phyloP scores from a whole-genome alignment of 2,888 invertebrate species.

The Muscina levida region DNA sequence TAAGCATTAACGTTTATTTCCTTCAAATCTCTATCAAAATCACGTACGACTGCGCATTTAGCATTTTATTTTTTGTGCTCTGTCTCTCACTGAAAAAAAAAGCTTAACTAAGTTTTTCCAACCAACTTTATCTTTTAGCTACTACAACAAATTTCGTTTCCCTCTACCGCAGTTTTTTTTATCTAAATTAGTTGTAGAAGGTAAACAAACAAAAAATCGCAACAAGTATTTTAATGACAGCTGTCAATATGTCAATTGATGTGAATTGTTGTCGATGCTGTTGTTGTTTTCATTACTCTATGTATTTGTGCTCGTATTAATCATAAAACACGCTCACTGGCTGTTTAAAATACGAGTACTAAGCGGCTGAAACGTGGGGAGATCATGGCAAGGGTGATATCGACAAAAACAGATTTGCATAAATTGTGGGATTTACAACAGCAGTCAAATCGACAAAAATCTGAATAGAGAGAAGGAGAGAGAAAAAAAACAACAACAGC shows the following conservation, averaged over 20 bases:
- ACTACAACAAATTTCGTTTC: too few species aligned
- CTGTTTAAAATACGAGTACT: too few species aligned
- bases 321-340: not conserved
- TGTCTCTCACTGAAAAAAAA: too few species aligned
- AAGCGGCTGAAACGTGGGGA: too few species aligned
- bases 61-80: not conserved
- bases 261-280: slow-evolving; percentile 40
- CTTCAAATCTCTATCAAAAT: not conserved
- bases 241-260: slow-evolving; percentile 66
- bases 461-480: slow-evolving; percentile 21
- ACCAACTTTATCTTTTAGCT: too few species aligned
- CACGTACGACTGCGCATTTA: not conserved
- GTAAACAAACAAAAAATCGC: slow-evolving; percentile 30
- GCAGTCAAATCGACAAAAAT: slow-evolving; percentile 47
- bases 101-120: slow-evolving; percentile 22
- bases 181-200: slow-evolving; percentile 47
- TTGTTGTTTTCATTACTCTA: slow-evolving; percentile 30
- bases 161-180: slow-evolving; percentile 39
- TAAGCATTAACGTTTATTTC: slow-evolving; percentile 26
- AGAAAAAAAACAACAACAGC: slow-evolving; percentile 10
- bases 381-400: too few species aligned
- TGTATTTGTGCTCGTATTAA: slow-evolving; percentile 30
- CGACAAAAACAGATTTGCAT: slow-evolving; percentile 20
- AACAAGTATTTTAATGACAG: slow-evolving; percentile 66
- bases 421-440: slow-evolving; percentile 44